phyloP scores from a whole-genome alignment of 1,140 invertebrate species.

The Nomia melanderi region DNA sequence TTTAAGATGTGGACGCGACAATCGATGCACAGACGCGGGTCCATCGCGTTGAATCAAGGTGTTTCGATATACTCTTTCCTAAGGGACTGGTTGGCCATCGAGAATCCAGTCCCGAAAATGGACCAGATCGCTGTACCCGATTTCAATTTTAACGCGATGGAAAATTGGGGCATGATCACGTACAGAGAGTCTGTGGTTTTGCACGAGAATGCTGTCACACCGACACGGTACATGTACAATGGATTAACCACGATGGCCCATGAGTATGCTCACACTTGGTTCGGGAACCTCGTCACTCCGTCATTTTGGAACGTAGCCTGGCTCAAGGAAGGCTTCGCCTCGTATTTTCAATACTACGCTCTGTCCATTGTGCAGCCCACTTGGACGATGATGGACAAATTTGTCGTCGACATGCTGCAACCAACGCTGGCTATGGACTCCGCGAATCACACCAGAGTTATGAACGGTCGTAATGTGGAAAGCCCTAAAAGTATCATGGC shows the following conservation, averaged over 20 bases:
- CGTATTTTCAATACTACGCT: conserved; percentile 87
- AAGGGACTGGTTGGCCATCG: conserved; percentile 43
- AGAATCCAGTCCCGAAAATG: conserved; percentile 81
- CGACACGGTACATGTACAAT: conserved; percentile 82
- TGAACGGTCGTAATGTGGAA: conserved; percentile 86
- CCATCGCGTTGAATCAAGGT: conserved; percentile 48
- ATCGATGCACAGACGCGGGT: conserved; percentile 38
- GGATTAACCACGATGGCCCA: conserved; percentile 88
- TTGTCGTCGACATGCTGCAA: conserved; percentile 86
- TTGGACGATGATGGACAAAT: conserved; percentile 91
- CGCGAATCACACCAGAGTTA: conserved; percentile 85
- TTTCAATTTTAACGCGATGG: conserved; percentile 89
- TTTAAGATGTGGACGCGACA: conserved; percentile 61
- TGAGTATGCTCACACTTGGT: conserved; percentile 92
- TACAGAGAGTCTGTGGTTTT: conserved; percentile 88
- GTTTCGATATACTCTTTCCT: conserved; percentile 50
- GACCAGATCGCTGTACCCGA: conserved; percentile 89
- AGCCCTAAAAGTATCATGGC: conserved; percentile 87
- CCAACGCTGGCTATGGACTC: conserved; percentile 83
- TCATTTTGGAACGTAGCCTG: conserved; percentile 89
- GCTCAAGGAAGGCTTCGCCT: conserved; percentile 92
- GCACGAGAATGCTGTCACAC: conserved; percentile 83
- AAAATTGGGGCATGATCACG: conserved; percentile 85
- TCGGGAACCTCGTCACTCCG: conserved; percentile 90
- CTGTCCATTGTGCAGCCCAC: conserved; percentile 80